Conservation (phyloP, 2,113 vertebrate species). For the Eupsittula cactorum region DNA sequence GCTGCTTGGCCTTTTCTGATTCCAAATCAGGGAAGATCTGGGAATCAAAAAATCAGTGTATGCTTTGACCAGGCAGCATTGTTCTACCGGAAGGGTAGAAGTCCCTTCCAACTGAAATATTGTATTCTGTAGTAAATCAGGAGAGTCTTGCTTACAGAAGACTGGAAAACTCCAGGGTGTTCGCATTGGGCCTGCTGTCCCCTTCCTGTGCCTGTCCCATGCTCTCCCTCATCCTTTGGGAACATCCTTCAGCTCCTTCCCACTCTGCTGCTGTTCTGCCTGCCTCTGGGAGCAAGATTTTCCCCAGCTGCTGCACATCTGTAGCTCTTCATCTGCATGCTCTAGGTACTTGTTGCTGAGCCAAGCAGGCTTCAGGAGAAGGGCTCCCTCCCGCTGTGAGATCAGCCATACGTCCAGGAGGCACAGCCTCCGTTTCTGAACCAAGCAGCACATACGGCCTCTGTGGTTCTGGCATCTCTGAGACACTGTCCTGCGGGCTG, state of each 20-base stretch:
- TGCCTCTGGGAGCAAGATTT: not conserved
- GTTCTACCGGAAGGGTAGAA: not conserved
- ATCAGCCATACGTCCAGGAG: not conserved
- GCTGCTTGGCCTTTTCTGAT: not conserved
- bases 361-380: not conserved
- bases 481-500: rapidly evolving
- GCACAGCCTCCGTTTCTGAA: not conserved
- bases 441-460: not conserved
- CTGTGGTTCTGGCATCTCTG: not conserved
- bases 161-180: not conserved
- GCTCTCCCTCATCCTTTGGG: not conserved
- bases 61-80: not conserved
- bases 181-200: not conserved
- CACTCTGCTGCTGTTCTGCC: not conserved
- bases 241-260: not conserved
- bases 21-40: not conserved
- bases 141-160: not conserved
- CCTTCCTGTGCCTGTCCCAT: not conserved
- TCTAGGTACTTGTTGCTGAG: not conserved
- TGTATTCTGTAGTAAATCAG: not conserved
- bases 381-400: rapidly evolving
- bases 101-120: not conserved
- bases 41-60: not conserved
- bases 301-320: too few relatives aligned
- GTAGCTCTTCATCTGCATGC: rapidly evolving